Evolutionary conservation across 2,888 invertebrate genomes (phyloP), one percentile per base, ranked within the genome.

Genomic region (Dendrolimus pini): DNA sequence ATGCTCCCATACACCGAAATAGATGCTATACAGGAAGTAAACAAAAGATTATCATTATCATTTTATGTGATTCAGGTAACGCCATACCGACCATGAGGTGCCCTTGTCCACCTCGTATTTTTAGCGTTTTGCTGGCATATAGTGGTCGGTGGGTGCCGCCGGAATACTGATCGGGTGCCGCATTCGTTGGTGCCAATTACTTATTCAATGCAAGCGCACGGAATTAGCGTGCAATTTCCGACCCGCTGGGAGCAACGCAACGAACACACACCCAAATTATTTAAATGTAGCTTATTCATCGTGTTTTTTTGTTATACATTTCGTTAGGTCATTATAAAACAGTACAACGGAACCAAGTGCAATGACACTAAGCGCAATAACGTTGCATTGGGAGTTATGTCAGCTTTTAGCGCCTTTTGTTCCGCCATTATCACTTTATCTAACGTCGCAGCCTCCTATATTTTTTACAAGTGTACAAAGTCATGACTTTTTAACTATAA

Each of bases 101-200:
- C 82, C 85, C 83, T 86, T 83, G 88, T 74, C 67, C 70, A 69
- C 76, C 74, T 81, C 72, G 77, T 88, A 89, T 89, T 88, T 89
- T 89, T 88, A 89, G 87, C 86, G 85, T 80, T 86, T 84, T 83
- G 79, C 77, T 80, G 78, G 75, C 75, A 72, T 70, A 71, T 69
- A 72, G 69, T 65, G 72, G 66, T 66, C 67, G 60, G 66, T 60
- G 67, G 59, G 66, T 76, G 82, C 73, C 65, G 64, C 62, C 71
- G 69, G 89, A 83, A 89, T 89, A 88, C 87, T 85, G 88, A 89
- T 89, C 69, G 71, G 65, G 63, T 67, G 65, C 62, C 65, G 63
- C 55, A 63, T 64, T 69, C 67, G 69, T 65, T 65, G 62, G 60
- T 53, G 58, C 62, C 72, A 73, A 87, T 89, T 89, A 89, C 71